Conservation (phyloP, 1,140 invertebrate species). For the Patella vulgata region DNA sequence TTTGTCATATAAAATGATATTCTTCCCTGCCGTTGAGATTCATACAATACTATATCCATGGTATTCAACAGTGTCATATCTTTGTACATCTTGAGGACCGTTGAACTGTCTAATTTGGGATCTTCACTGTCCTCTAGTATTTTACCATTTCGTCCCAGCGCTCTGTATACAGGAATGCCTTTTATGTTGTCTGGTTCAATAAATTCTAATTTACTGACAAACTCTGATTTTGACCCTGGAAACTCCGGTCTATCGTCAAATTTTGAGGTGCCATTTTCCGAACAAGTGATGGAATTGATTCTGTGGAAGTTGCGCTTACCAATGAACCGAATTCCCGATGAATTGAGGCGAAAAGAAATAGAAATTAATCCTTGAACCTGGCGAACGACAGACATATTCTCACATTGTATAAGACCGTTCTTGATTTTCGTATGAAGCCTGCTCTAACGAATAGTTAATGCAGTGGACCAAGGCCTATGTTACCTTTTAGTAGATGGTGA, state of each 20-base stretch:
- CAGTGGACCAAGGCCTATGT: too few species aligned
- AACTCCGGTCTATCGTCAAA: constrained; percentile 67
- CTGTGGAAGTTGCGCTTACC: too few species aligned
- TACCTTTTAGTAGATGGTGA: too few species aligned
- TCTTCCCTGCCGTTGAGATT: constrained; percentile 96
- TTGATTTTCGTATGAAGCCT: too few species aligned
- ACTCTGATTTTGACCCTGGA: constrained; percentile 69
- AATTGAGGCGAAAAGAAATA: too few species aligned
- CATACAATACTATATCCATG: constrained; percentile 97
- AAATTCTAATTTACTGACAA: constrained; percentile 71
- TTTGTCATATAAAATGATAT: constrained; percentile 99
- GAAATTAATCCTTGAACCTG: too few species aligned
- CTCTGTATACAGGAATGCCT: constrained; percentile 73
- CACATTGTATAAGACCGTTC: too few species aligned
- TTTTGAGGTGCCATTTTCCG: too few species aligned
- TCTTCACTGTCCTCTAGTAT: constrained; percentile 69
- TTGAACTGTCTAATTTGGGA: constrained; percentile 71
- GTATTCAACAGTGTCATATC: constrained; percentile 87
- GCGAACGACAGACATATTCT: too few species aligned
- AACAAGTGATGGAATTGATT: too few species aligned
- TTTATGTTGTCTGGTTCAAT: constrained; percentile 69
- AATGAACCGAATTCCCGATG: too few species aligned
- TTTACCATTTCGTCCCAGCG: constrained; percentile 71
- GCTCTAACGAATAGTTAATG: too few species aligned
- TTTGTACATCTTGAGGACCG: constrained; percentile 71